These are phyloP conservation scores for Anabacerthia variegaticeps DNA, from an alignment of 2,797 vertebrate species.

Conservation along the genomic window DNA sequence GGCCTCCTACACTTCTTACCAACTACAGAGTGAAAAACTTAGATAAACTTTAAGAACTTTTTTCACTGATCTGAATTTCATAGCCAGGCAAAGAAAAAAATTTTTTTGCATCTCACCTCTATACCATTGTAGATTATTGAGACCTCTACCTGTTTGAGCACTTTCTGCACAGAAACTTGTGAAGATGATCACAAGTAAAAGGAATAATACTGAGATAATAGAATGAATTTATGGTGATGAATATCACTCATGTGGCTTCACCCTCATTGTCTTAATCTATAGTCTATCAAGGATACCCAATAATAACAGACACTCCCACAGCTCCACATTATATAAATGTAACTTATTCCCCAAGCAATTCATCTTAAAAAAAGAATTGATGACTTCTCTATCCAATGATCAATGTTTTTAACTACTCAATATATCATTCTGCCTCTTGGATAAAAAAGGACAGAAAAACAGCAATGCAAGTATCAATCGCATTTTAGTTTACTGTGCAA, in stretches of 20 bases:
- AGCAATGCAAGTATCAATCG: not conserved
- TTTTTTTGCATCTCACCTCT: not conserved
- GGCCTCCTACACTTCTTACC: not conserved
- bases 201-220: not conserved
- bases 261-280: not conserved
- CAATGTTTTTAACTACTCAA: not conserved
- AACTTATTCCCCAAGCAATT: not conserved
- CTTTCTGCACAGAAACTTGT: not conserved
- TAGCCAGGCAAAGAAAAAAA: not conserved
- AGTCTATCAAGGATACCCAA: not conserved
- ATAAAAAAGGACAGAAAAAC: not conserved
- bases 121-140: not conserved
- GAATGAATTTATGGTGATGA: not conserved
- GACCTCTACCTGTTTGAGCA: not conserved
- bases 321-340: not conserved
- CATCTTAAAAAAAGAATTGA: not conserved
- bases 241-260: not conserved
- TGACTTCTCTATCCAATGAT: not conserved
- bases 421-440: not conserved
- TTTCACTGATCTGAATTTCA: not conserved
- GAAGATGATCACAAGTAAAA: not conserved
- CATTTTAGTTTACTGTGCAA: not conserved
- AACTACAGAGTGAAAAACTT: not conserved
- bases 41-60: not conserved
- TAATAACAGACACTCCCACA: not conserved